Conservation (phyloP, 2,888 invertebrate species). For the Pantelozetes paolii region DNA sequence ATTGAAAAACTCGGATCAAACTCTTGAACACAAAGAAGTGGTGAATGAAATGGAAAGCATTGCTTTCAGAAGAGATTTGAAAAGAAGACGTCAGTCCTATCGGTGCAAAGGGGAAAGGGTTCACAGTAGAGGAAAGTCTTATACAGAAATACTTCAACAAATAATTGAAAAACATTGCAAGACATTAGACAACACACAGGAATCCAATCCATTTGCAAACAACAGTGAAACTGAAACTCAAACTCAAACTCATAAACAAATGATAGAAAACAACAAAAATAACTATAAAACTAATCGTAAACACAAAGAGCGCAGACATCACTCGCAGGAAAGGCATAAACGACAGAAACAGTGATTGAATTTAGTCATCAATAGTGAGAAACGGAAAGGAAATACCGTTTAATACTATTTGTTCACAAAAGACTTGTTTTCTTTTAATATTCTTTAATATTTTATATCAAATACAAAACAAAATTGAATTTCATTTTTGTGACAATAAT, state of each 20-base stretch:
- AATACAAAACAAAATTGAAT: background rate
- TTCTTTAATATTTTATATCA: background rate
- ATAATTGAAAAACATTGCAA: conserved; percentile 17
- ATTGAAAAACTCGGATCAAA: background rate
- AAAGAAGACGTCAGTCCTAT: conserved; percentile 52
- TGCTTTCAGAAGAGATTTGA: conserved; percentile 51
- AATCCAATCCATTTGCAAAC: background rate
- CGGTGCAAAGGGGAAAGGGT: conserved; percentile 54
- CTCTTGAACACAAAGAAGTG: background rate
- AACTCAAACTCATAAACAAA: background rate
- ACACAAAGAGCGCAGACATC: background rate
- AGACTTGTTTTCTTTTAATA: background rate
- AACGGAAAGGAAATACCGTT: background rate
- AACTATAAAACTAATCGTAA: background rate
- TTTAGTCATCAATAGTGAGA: background rate
- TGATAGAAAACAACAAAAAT: background rate
- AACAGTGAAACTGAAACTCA: background rate
- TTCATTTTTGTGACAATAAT: background rate
- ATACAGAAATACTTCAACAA: conserved; percentile 50
- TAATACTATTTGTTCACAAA: no score
- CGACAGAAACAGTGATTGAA: background rate
- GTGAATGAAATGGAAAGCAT: conserved; percentile 50
- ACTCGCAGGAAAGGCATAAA: background rate
- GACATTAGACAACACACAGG: background rate
- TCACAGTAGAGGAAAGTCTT: conserved; percentile 53